These are phyloP conservation scores for Ophonus ardosiacus DNA, from an alignment of 2,888 invertebrate genomes.

Conservation along the genomic window DNA sequence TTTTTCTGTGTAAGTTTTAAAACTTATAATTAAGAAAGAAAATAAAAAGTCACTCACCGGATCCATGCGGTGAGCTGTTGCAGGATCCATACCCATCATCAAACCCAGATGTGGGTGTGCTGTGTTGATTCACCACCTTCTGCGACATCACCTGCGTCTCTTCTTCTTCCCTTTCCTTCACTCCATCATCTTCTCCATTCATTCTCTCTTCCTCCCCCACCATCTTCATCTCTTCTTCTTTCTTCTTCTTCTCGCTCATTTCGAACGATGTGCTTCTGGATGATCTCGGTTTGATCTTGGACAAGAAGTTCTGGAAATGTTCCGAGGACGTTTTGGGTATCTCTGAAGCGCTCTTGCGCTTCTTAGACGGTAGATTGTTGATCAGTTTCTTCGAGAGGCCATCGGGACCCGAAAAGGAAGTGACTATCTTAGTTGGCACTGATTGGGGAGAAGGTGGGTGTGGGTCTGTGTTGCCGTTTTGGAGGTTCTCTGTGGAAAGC, in stretches of 20 bases:
- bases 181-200: slow-evolving; percentile 73
- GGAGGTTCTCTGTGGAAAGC: slow-evolving; percentile 51
- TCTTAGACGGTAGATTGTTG: slow-evolving; percentile 43
- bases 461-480: slow-evolving; percentile 57
- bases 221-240: slow-evolving; percentile 39
- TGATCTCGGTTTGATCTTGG: slow-evolving; percentile 58
- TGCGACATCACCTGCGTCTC: slow-evolving; percentile 74
- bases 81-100: slow-evolving; percentile 84
- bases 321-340: slow-evolving; percentile 68
- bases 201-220: slow-evolving; percentile 74
- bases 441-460: slow-evolving; percentile 45
- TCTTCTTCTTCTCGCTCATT: slow-evolving; percentile 54
- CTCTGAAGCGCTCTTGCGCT: slow-evolving; percentile 71
- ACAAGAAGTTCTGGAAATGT: slow-evolving; percentile 56
- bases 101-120: slow-evolving; percentile 75
- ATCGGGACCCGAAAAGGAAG: slow-evolving; percentile 49
- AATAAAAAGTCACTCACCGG: slow-evolving; percentile 76
- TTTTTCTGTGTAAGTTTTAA: no score
- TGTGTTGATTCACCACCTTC: slow-evolving; percentile 70
- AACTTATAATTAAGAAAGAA: neutral
- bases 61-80: slow-evolving; percentile 82
- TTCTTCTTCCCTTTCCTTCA: slow-evolving; percentile 73
- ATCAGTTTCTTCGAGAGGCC: slow-evolving; percentile 40
- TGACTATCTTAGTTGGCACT: slow-evolving; percentile 41
- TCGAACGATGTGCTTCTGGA: slow-evolving; percentile 54